phyloP scores from a whole-genome alignment of 2,797 vertebrate species.

The Sorex maritimensis region DNA sequence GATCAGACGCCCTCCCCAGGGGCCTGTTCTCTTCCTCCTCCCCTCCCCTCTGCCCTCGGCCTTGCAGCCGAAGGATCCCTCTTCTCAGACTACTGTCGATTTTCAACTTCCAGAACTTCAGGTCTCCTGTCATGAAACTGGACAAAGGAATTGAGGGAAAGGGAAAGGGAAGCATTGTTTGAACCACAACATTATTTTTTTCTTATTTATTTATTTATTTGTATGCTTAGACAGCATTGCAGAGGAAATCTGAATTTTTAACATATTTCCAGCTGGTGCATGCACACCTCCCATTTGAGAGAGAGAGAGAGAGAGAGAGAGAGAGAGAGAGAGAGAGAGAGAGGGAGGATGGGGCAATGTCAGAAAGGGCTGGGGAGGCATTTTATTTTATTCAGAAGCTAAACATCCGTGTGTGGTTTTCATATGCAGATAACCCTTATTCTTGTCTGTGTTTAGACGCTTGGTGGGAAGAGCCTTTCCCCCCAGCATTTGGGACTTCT shows the following conservation, averaged over 20 bases:
- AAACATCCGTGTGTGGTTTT: slow-evolving; percentile 34
- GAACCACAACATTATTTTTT: background rate
- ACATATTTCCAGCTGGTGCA: slow-evolving; percentile 1
- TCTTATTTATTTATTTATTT: no score
- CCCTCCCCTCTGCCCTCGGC: rapidly evolving
- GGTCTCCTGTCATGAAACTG: slow-evolving; percentile 34
- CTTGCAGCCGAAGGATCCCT: slow-evolving; percentile 3
- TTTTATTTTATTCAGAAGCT: slow-evolving; percentile 42
- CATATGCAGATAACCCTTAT: slow-evolving; percentile 29
- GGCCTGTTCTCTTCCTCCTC: background rate
- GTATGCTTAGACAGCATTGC: background rate
- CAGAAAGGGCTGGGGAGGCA: background rate
- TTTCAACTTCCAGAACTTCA: slow-evolving; percentile 65
- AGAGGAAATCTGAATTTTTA: slow-evolving; percentile 52
- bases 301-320: background rate
- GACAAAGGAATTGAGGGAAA: slow-evolving; percentile 44
- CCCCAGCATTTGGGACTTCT: background rate
- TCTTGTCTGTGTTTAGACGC: slow-evolving; percentile 13
- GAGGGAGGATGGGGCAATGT: background rate
- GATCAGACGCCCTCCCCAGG: slow-evolving; percentile 5
- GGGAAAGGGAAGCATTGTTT: slow-evolving; percentile 19
- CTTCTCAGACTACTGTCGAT: background rate
- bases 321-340: background rate
- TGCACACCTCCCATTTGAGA: background rate
- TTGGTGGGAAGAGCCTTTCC: slow-evolving; percentile 16